A percentile compares a stretch with the other conserved stretches of the same genome.
These are phyloP conservation scores for Telmatochromis sp. DNA, from an alignment of 2,113 vertebrate species.

Conservation along the genomic window DNA sequence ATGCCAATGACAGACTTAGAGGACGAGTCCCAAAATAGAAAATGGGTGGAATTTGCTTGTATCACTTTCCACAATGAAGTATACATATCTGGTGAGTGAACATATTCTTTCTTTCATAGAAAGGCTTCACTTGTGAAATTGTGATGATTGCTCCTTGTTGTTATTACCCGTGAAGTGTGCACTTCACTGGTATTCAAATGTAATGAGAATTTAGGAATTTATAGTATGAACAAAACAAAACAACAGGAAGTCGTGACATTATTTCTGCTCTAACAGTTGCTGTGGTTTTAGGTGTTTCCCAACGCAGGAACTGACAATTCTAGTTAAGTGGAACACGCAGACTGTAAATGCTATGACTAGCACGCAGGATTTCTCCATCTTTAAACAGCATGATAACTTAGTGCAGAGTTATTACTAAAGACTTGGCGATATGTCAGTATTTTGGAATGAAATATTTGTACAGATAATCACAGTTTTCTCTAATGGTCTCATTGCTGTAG, in stretches of 20 bases:
- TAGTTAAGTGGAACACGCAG: neutral
- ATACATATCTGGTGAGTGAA: slow-evolving; percentile 86
- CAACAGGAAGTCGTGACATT: neutral
- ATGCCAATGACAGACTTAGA: slow-evolving; percentile 86
- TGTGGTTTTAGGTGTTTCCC: slow-evolving; percentile 43
- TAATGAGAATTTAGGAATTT: neutral
- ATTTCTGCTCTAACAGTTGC: neutral
- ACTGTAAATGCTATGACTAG: neutral
- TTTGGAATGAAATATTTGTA: neutral
- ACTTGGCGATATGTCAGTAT: neutral
- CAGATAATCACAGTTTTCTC: neutral
- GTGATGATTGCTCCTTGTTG: neutral
- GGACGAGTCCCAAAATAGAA: slow-evolving; percentile 82
- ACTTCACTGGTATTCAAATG: neutral
- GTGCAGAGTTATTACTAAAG: neutral
- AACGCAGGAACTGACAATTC: slow-evolving; percentile 5
- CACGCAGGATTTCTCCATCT: neutral
- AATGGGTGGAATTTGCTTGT: slow-evolving; percentile 98
- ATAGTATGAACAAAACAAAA: neutral
- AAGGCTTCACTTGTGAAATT: neutral
- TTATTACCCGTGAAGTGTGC: neutral
- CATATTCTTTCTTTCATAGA: neutral
- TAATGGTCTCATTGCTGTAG: slow-evolving; percentile 46
- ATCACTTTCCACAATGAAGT: slow-evolving; percentile 94
- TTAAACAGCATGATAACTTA: neutral